Conservation (phyloP, 2,113 vertebrate genomes). For the Anoplopoma fimbria region DNA sequence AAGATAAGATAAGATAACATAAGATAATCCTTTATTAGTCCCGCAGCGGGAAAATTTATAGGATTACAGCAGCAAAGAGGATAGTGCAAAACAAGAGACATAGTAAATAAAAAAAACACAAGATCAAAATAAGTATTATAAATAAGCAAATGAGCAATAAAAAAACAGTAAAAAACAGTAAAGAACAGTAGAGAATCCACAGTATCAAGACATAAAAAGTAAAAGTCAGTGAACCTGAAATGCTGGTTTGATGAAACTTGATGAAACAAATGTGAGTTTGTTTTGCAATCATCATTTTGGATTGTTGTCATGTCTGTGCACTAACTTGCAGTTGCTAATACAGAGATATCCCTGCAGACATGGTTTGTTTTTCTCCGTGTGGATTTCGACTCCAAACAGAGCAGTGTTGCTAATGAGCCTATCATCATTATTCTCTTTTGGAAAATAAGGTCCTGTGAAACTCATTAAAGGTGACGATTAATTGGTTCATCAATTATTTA, state of each 20-base stretch:
- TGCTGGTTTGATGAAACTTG: background rate
- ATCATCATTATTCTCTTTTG: background rate
- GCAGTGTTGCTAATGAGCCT: background rate
- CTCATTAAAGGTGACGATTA: conserved; percentile 19
- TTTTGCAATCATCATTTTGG: background rate
- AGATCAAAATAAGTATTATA: too few relatives aligned
- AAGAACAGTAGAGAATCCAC: too few relatives aligned
- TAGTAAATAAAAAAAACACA: too few relatives aligned
- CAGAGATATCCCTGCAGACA: background rate
- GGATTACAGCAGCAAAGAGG: too few relatives aligned
- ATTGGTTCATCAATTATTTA: conserved; percentile 59
- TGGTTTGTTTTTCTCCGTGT: conserved; percentile 24
- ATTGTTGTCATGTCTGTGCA: background rate
- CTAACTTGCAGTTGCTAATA: background rate
- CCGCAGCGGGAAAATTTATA: too few relatives aligned
- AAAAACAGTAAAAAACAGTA: too few relatives aligned
- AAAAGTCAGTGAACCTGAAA: background rate
- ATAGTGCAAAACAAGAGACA: too few relatives aligned
- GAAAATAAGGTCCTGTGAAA: conserved; percentile 26
- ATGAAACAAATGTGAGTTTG: background rate
- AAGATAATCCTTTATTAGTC: too few relatives aligned
- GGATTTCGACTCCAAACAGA: conserved; percentile 25
- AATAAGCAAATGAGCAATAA: too few relatives aligned
- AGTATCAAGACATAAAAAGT: background rate
- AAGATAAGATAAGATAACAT: too few relatives aligned